Percentiles rank a stretch among this genome's conserved stretches.
Conservation (phyloP, 92 coral and sea anemone genomes). For the Parazoanthus atlanticus region DNA sequence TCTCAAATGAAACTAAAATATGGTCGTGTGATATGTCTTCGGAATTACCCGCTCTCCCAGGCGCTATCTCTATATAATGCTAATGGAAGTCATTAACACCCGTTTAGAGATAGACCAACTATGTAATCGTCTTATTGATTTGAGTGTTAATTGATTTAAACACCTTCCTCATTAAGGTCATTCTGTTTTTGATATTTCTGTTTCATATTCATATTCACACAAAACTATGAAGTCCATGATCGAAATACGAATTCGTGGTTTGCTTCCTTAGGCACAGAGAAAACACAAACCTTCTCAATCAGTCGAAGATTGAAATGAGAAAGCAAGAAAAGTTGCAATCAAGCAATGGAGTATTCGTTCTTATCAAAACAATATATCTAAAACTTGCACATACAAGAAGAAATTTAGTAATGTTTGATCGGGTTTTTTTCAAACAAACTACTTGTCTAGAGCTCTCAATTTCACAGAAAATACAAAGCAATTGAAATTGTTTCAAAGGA, state of each 20-base stretch:
- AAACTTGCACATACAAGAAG: not conserved
- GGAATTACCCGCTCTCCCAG: not conserved
- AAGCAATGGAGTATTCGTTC: too few species aligned
- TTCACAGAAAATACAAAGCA: not conserved
- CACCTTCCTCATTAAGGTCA: not conserved
- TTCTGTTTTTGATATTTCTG: not conserved
- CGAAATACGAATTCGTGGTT: not conserved
- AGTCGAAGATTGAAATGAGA: not conserved
- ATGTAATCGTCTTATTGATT: constrained; percentile 19
- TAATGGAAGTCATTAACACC: constrained; percentile 44
- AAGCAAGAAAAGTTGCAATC: not conserved
- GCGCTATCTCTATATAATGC: not conserved
- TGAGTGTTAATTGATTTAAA: constrained; percentile 21
- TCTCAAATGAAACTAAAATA: too few species aligned
- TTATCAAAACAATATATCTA: not conserved
- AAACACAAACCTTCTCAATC: not conserved
- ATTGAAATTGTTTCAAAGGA: not conserved
- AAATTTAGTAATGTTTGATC: too few species aligned
- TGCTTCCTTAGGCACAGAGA: not conserved
- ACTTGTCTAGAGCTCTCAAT: not conserved
- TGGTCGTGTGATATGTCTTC: not conserved
- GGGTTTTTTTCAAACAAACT: too few species aligned
- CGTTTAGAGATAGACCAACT: constrained; percentile 17
- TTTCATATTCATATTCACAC: not conserved
- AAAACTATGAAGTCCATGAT: too few species aligned